Evolutionary conservation across 1,140 invertebrate species (phyloP), one percentile per base, ranked within the genome.

Genomic region (Drosophila tropicalis): DNA sequence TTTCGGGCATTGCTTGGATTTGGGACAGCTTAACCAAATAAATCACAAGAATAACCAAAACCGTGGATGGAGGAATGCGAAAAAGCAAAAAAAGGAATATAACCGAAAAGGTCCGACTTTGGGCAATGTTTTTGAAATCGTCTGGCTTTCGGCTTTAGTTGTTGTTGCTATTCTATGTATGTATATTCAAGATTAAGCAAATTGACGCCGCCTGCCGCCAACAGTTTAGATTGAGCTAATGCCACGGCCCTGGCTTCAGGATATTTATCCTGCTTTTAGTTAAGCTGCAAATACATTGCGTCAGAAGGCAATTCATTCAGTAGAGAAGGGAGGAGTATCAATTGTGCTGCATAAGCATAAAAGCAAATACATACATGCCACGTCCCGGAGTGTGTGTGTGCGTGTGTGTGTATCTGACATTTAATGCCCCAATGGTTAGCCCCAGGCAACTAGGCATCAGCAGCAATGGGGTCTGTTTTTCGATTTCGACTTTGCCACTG

Each of bases 241-340:
- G 34, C 44, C 19, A 10, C n/a, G 41, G 17, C 41, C 15, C 44
- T 66, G 40, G 62, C 56, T 76, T 54, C 73, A 34, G 72, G 69
- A 73, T 80, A 79, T 76, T 89, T 89, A 89, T 83, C 84, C 83
- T 70, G 83, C 84, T 87, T 77, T 82, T 87, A 80, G 81, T 82
- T 89, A 84, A 84, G 78, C 80, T 72, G 79, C 79, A 79, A 86
- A 86, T 86, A 79, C 81, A 84, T 83, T 82, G 84, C 79, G 68
- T 79, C 65, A 55, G 55, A 60, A 41, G 47, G 55, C 62, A 44
- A 41, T 57, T 67, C 29, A 22, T 15, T 60, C 55, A 17, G 29
- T 29, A 58, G 41, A 62, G 61, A 56, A 66, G 34, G 41, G 61
- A 34, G 58, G 55, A 25, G 36, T 36, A 61, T 66, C 67, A 58